A percentile compares a stretch with the other conserved stretches of the same genome.
Conservation (phyloP, 2,797 vertebrate species). For the Taenioides sp. region DNA sequence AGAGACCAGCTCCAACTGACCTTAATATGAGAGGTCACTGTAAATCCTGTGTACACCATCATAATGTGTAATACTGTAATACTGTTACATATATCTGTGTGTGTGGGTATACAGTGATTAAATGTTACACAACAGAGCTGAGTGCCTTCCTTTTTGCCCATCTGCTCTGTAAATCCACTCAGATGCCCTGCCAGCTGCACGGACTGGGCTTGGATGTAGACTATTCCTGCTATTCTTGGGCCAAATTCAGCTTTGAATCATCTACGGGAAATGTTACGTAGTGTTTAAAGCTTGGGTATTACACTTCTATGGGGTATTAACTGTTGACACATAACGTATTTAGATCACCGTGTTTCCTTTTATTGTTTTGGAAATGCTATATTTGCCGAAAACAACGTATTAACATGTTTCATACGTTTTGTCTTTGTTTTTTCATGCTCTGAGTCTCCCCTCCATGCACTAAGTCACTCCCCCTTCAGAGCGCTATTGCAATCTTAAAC, state of each 20-base stretch:
- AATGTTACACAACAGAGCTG: slow-evolving; percentile 5
- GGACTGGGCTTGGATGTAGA: slow-evolving; percentile 4
- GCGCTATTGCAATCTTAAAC: no score
- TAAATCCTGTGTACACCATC: not conserved
- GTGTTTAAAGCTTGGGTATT: no score
- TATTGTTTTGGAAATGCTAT: no score
- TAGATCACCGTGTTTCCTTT: no score
- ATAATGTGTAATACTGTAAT: not conserved
- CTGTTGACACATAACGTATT: no score
- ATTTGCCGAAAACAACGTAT: no score
- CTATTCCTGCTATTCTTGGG: not conserved
- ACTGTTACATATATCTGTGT: not conserved
- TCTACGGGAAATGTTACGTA: no score
- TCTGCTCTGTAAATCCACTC: slow-evolving; percentile 15
- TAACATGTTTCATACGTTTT: no score
- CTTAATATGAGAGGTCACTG: slow-evolving; percentile 25
- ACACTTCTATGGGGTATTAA: no score
- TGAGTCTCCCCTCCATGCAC: no score
- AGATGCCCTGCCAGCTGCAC: slow-evolving; percentile 1
- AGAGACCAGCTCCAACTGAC: slow-evolving; percentile 39
- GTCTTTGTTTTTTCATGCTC: no score
- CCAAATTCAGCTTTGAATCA: not conserved
- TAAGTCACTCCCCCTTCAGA: no score
- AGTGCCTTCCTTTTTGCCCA: slow-evolving; percentile 6
- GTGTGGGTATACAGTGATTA: not conserved